phyloP scores from a whole-genome alignment of 2,797 vertebrate species.

The Labeo calbasu region DNA sequence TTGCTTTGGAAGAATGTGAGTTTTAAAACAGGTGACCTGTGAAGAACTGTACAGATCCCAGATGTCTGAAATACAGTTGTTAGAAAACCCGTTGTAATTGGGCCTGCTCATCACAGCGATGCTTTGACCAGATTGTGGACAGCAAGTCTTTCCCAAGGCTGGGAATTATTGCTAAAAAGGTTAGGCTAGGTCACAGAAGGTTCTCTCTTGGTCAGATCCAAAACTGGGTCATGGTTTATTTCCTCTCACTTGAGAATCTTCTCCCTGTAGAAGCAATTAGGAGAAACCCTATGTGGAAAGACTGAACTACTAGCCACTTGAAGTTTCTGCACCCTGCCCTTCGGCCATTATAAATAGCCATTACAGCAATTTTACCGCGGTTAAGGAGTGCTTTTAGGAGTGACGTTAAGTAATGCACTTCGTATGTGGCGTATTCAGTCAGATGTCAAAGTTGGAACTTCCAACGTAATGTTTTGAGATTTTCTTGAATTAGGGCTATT shows the following conservation, averaged over 20 bases:
- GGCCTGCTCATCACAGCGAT: not conserved
- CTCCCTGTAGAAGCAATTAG: conserved; percentile 75
- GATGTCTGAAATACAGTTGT: not conserved
- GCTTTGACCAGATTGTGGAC: conserved; percentile 25
- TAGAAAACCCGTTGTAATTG: conserved; percentile 27
- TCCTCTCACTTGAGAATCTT: conserved; percentile 56
- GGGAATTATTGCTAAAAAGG: not conserved
- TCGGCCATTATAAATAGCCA: conserved; percentile 8
- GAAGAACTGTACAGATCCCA: not conserved
- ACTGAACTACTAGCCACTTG: conserved; percentile 23
- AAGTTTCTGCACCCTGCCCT: conserved; percentile 15
- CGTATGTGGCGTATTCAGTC: not conserved
- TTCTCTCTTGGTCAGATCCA: conserved; percentile 57
- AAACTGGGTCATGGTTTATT: conserved; percentile 63
- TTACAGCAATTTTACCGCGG: not conserved
- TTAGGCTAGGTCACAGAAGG: conserved; percentile 43
- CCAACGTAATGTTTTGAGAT: not conserved
- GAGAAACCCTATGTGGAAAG: conserved; percentile 61
- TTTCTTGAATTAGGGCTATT: not conserved
- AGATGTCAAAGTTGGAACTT: not conserved
- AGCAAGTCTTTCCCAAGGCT: conserved; percentile 22
- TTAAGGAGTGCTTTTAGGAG: not conserved
- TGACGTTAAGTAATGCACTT: not conserved
- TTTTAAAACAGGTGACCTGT: conserved; percentile 1
- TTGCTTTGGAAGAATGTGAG: not conserved